Evolutionary conservation across 2,888 invertebrate species (phyloP).

Genomic region (Andrena bicolor): DNA sequence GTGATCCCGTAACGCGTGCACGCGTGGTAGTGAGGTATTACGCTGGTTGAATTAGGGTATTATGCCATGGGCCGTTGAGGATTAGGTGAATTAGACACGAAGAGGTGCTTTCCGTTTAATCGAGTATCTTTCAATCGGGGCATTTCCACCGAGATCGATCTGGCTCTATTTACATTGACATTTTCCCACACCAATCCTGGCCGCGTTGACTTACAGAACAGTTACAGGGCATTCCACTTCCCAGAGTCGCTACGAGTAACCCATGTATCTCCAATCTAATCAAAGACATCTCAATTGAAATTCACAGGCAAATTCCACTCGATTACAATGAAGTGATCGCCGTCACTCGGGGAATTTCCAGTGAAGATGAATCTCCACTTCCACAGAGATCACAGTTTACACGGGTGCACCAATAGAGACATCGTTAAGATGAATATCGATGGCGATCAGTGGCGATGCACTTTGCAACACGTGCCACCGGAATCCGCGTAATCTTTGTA

Average conservation of each 20-base stretch:
- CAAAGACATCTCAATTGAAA: neutral
- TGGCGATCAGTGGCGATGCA: constrained; percentile 18
- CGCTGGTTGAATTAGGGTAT: neutral
- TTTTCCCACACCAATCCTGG: neutral
- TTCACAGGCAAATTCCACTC: neutral
- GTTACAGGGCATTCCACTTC: neutral
- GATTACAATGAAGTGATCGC: neutral
- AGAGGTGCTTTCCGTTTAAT: too few species aligned
- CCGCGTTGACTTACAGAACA: neutral
- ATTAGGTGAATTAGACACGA: too few species aligned
- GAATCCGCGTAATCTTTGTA: constrained; percentile 44
- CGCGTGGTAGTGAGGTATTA: neutral
- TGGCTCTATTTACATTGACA: neutral
- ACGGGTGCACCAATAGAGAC: neutral
- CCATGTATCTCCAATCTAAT: neutral
- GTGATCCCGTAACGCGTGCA: neutral
- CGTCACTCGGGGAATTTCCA: neutral
- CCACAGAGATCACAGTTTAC: neutral
- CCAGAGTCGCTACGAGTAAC: neutral
- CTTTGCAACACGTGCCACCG: constrained; percentile 25
- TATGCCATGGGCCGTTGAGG: neutral
- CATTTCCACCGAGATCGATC: neutral
- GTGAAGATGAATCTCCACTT: neutral
- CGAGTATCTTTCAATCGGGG: too few species aligned
- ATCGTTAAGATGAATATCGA: constrained; percentile 34